Percentiles rank a stretch among this genome's conserved stretches.
phyloP scores from a whole-genome alignment of 2,888 invertebrate species.

The Bhutanitis thaidina region DNA sequence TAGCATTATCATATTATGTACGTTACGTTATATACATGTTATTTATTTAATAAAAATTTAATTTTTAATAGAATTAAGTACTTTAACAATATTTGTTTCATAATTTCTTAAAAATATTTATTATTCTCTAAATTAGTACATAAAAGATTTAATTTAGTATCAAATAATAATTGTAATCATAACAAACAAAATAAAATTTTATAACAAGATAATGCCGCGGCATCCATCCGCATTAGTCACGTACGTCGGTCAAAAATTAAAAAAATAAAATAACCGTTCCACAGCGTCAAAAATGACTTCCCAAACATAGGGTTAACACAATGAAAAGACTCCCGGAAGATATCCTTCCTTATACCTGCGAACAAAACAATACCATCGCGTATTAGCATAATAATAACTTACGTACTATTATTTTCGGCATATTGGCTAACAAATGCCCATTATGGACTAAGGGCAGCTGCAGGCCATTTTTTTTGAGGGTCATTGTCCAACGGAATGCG shows the following conservation, averaged over 20 bases:
- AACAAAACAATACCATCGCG: slow-evolving; percentile 60
- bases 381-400: slow-evolving; percentile 75
- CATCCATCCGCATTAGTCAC: slow-evolving; percentile 16
- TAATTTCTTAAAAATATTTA: no score
- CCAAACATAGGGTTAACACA: slow-evolving; percentile 52
- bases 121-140: no score
- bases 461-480: slow-evolving; percentile 46
- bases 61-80: no score
- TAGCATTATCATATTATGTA: no score
- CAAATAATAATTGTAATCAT: no score
- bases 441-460: slow-evolving; percentile 64
- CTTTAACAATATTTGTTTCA: no score
- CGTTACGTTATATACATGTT: no score
- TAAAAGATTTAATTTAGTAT: no score
- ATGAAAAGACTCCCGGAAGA: slow-evolving; percentile 54
- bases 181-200: slow-evolving; percentile 1
- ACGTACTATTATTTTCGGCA: slow-evolving; percentile 65
- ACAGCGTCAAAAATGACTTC: slow-evolving; percentile 30
- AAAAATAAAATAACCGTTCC: slow-evolving; percentile 53
- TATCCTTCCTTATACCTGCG: slow-evolving; percentile 55
- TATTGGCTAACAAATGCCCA: slow-evolving; percentile 63
- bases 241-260: slow-evolving; percentile 51
- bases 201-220: not conserved
- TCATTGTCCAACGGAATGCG: slow-evolving; percentile 72
- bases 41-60: no score